Percentiles rank a stretch among this genome's conserved stretches.
These are phyloP conservation scores for Pseudomyrmex flavicornis DNA, from an alignment of 1,140 invertebrate species.

Conservation along the genomic window DNA sequence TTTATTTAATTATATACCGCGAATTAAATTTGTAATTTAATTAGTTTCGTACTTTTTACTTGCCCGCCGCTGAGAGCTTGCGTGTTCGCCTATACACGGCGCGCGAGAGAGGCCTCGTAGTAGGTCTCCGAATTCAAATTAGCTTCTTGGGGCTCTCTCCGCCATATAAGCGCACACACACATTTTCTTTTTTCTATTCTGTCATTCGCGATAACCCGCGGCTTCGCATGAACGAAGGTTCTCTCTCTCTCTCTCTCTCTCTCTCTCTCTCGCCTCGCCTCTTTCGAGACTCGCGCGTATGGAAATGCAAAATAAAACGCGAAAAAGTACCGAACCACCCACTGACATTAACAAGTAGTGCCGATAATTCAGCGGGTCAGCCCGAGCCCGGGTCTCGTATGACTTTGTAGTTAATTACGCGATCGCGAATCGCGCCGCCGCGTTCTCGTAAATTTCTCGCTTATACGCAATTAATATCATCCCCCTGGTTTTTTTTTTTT, in stretches of 20 bases:
- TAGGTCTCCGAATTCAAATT: conserved; percentile 72
- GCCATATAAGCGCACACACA: conserved; percentile 19
- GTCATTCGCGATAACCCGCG: conserved; percentile 66
- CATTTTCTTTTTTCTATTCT: conserved; percentile 71
- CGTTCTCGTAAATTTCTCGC: conserved; percentile 50
- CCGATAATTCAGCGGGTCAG: conserved; percentile 60
- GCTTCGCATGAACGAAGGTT: conserved; percentile 43
- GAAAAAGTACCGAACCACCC: conserved; percentile 49
- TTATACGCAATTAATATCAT: conserved; percentile 54
- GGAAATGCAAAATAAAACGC: conserved; percentile 53
- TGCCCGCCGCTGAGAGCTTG: conserved; percentile 64
- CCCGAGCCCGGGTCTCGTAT: conserved; percentile 34
- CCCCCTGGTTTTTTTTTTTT: neutral
- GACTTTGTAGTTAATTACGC: conserved; percentile 60
- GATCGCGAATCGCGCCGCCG: conserved; percentile 46
- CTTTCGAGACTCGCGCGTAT: conserved; percentile 10
- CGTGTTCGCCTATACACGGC: conserved; percentile 66
- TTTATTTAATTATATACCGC: conserved; percentile 72
- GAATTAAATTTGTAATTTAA: conserved; percentile 75
- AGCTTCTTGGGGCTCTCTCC: conserved; percentile 24
- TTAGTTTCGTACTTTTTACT: conserved; percentile 74
- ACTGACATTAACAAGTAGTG: conserved; percentile 62
- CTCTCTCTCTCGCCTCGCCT: neutral
- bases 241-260: neutral
- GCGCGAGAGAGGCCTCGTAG: conserved; percentile 27